These are phyloP conservation scores for Periplaneta americana DNA, from an alignment of 1,140 invertebrate genomes.

Conservation along the genomic window DNA sequence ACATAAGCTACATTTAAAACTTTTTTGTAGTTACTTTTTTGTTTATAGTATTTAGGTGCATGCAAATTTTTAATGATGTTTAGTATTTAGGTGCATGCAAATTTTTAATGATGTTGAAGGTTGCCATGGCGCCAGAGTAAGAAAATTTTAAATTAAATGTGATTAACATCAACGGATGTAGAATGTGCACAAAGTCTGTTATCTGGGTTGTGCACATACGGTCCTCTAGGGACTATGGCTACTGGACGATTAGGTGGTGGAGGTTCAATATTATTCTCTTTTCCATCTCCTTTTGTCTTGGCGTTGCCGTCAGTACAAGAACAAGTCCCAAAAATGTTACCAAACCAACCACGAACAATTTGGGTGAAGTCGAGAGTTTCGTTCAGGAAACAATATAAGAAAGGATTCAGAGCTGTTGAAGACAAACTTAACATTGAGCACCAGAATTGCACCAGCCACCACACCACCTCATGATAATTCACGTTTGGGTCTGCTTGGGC, in stretches of 20 bases:
- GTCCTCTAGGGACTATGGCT: background rate
- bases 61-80: no score
- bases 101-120: no score
- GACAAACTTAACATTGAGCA: constrained; percentile 41
- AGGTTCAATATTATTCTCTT: background rate
- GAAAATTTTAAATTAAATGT: background rate
- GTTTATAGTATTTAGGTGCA: no score
- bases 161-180: background rate
- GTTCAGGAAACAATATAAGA: constrained; percentile 49
- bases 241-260: background rate
- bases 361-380: background rate
- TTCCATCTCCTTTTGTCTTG: background rate
- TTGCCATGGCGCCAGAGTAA: no score
- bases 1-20: no score
- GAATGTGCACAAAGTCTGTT: background rate
- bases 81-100: no score
- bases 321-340: background rate
- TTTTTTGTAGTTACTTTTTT: no score
- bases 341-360: background rate
- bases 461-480: background rate
- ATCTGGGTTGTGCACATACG: background rate
- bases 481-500: background rate
- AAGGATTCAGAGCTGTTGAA: constrained; percentile 47
- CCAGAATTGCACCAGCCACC: constrained; percentile 40
- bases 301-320: no score